These are phyloP conservation scores for Ceratosolen solmsi DNA, from an alignment of 1,140 invertebrate genomes.

Conservation along the genomic window DNA sequence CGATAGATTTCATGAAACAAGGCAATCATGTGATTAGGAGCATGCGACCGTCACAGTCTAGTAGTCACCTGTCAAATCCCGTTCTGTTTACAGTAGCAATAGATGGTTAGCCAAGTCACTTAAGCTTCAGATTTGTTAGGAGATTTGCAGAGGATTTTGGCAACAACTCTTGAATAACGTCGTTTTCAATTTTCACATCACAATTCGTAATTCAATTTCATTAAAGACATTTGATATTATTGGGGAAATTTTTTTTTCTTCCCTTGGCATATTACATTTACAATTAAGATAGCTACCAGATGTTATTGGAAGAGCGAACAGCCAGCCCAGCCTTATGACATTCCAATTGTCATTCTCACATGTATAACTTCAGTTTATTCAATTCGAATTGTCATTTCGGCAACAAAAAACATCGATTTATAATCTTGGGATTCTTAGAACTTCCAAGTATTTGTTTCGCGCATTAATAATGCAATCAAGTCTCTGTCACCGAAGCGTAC, in stretches of 20 bases:
- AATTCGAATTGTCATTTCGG: conserved; percentile 1
- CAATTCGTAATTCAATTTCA: no score
- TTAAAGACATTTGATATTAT: no score
- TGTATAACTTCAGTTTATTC: not conserved
- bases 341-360: not conserved
- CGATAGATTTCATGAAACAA: not conserved
- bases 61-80: conserved; percentile 20
- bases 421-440: not conserved
- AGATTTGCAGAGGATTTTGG: conserved; percentile 36
- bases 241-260: no score
- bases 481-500: not conserved
- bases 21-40: not conserved
- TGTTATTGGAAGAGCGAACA: not conserved
- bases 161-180: conserved; percentile 7
- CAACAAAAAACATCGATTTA: conserved; percentile 7
- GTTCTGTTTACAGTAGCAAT: conserved; percentile 34
- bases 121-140: conserved; percentile 36
- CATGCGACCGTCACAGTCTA: not conserved
- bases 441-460: not conserved
- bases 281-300: not conserved
- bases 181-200: conserved; percentile 6
- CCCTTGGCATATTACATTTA: not conserved
- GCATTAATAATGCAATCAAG: conserved; percentile 8
- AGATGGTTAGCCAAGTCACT: conserved; percentile 8
- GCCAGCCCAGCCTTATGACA: not conserved